Evolutionary conservation across 2,113 vertebrate genomes (phyloP), one percentile per base, ranked within the genome.

Genomic region (Thamnaconus septentrionalis): DNA sequence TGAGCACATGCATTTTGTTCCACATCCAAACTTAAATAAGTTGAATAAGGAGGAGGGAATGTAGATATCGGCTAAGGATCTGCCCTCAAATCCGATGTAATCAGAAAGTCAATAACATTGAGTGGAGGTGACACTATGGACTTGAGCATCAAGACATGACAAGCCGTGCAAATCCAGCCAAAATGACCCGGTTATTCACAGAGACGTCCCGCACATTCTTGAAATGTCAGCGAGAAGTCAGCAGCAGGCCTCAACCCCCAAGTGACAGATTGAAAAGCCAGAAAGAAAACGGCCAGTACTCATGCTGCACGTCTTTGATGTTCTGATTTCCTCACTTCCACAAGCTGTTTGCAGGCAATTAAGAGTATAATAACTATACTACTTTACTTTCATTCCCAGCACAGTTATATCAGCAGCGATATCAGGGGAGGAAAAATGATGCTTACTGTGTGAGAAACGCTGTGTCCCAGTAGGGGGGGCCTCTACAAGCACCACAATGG

Each of bases 401-500:
- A 75, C 76, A 76, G 75, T 66, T 73, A 45, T 79, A 85, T 83
- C 75, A 75, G 75, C 66, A 64, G 69, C 48, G 69, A 81, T 74
- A 81, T 81, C 85, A 71, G 9, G 69, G 77, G 73, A 69, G 18
- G 18, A 85, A 82, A 81, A 81, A 85, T 85, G 82, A 77, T 64
- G 82, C 84, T 87, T 86, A 84, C 60, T 73, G 69, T 66, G 68
- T 79, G 74, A 86, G 63, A 84, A 86, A 78, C 69, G 48, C 57
- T 54, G 57, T 4, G 65, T 84, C 84, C 85, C 87, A 85, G 48
- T 65, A 73, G 85, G 79, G 65, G 65, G 54, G 52, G 61, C 79
- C 69, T 90, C 68, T 66, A 74, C 78, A 81, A 79, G 76, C 59
- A 80, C 56, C 72, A 74, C 83, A 79, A 69, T 65, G 79, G 79